Evolutionary conservation across 2,888 invertebrate genomes (phyloP).

Genomic region (Druceiella hillmani): DNA sequence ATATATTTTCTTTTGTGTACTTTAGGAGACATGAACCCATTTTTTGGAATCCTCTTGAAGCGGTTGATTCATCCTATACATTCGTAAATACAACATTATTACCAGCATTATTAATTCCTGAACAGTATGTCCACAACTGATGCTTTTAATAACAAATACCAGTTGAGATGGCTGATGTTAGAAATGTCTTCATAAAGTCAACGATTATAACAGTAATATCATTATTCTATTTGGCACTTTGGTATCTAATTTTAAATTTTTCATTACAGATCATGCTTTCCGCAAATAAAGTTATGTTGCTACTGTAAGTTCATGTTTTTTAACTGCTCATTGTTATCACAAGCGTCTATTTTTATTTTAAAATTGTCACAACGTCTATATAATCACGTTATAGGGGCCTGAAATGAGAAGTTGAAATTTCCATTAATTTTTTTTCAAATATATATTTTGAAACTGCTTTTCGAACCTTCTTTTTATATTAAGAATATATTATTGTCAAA

Average conservation of each 20-base stretch:
- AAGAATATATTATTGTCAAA: too few species aligned
- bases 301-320: too few species aligned
- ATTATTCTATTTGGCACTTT: slow-evolving; percentile 13
- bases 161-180: slow-evolving; percentile 6
- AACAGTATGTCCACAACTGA: slow-evolving; percentile 18
- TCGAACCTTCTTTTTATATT: too few species aligned
- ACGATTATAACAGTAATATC: slow-evolving; percentile 19
- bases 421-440: too few species aligned
- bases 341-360: slow-evolving; percentile 9
- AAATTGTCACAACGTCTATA: slow-evolving; percentile 9
- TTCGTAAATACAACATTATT: slow-evolving; percentile 6
- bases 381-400: too few species aligned
- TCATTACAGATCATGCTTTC: too few species aligned
- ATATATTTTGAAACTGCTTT: too few species aligned
- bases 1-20: neutral
- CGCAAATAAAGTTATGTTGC: too few species aligned
- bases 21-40: slow-evolving; percentile 10
- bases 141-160: slow-evolving; percentile 8
- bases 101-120: slow-evolving; percentile 17
- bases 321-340: slow-evolving; percentile 7
- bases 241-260: slow-evolving; percentile 16
- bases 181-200: slow-evolving; percentile 22
- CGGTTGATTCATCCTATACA: slow-evolving; percentile 8
- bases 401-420: too few species aligned
- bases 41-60: slow-evolving; percentile 15